Evolutionary conservation across 2,113 vertebrate species (phyloP).

Genomic region (Ursus arctos): DNA sequence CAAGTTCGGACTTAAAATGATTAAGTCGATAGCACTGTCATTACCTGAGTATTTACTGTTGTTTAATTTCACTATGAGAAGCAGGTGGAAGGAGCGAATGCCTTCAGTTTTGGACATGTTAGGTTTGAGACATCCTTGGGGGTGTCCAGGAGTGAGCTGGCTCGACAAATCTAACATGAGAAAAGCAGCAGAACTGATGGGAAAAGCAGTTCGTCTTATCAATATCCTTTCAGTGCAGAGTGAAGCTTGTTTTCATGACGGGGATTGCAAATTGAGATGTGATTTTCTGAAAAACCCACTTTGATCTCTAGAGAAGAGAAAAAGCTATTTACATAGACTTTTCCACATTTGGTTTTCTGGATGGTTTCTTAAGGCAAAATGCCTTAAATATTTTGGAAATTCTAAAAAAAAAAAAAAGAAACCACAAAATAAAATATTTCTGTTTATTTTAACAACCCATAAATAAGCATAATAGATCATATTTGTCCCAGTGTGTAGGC

Average conservation of each 20-base stretch:
- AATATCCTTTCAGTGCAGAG: not conserved
- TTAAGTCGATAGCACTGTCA: not conserved
- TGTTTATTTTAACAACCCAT: constrained; percentile 12
- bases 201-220: not conserved
- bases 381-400: not conserved
- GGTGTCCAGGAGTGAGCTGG: not conserved
- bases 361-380: not conserved
- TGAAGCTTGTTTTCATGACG: not conserved
- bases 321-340: not conserved
- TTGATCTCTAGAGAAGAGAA: not conserved
- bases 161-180: not conserved
- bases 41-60: not conserved
- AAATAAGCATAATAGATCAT: not conserved
- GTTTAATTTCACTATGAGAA: constrained; percentile 31
- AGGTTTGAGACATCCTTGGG: not conserved
- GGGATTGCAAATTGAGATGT: not conserved
- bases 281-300: not conserved
- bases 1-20: not conserved
- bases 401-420: not conserved
- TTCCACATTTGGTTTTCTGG: not conserved
- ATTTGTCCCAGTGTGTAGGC: not conserved
- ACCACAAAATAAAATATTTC: not conserved
- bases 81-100: not conserved
- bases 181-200: not conserved
- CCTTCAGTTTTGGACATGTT: not conserved